A percentile compares a stretch with the other conserved stretches of the same genome.
Evolutionary conservation across 2,113 vertebrate species (phyloP).

Genomic region (Naja naja): DNA sequence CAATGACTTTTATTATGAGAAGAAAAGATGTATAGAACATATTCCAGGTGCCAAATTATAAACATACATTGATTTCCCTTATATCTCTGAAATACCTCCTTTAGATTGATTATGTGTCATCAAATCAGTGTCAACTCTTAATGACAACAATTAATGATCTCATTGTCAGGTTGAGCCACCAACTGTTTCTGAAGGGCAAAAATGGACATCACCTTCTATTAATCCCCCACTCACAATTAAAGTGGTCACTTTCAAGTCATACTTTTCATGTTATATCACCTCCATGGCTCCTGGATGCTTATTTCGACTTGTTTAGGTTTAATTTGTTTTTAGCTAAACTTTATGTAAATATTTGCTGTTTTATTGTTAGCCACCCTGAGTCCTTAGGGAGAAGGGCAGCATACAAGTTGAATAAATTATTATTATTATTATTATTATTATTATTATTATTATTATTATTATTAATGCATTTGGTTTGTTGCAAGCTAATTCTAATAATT

Average conservation of each 20-base stretch:
- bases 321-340: no score
- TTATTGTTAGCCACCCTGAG: no score
- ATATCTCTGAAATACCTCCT: neutral
- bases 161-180: neutral
- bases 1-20: constrained; percentile 5
- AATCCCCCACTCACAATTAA: neutral
- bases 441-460: no score
- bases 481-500: neutral
- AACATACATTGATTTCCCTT: neutral
- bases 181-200: neutral
- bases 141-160: neutral
- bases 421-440: no score
- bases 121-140: neutral
- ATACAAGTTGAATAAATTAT: no score
- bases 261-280: neutral
- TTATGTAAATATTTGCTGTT: no score
- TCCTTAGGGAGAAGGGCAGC: no score
- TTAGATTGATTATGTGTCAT: neutral
- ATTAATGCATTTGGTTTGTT: neutral
- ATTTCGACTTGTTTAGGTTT: no score
- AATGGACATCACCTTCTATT: neutral
- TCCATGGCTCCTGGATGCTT: neutral
- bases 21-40: neutral
- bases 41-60: neutral
- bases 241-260: neutral